These are phyloP conservation scores for Lateolabrax maculatus DNA, from an alignment of 2,797 vertebrate species.

Conservation along the genomic window DNA sequence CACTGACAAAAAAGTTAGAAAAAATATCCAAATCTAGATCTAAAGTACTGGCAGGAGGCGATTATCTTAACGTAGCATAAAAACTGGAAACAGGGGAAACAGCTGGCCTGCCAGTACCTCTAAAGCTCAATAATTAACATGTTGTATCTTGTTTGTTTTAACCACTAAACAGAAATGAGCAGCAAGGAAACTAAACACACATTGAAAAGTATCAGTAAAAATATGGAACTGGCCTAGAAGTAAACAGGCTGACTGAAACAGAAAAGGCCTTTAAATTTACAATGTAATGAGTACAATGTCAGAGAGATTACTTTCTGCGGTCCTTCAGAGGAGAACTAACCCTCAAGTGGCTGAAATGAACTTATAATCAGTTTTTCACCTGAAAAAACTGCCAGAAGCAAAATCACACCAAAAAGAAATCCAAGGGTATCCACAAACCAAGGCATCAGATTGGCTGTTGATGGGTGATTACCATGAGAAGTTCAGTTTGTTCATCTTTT, in stretches of 20 bases:
- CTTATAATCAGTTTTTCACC: neutral
- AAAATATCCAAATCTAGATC: neutral
- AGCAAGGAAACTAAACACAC: neutral
- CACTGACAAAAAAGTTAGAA: neutral
- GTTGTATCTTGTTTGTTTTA: neutral
- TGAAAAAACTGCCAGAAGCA: neutral
- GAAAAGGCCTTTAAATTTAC: neutral
- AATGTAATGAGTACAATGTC: neutral
- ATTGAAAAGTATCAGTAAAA: neutral
- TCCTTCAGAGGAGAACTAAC: neutral
- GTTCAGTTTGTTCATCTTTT: neutral
- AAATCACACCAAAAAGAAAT: neutral
- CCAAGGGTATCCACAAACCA: no score
- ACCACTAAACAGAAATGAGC: neutral
- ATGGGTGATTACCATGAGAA: neutral
- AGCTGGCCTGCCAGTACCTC: neutral
- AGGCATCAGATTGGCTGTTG: neutral
- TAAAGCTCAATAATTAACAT: neutral
- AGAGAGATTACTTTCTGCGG: neutral
- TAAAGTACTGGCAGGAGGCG: neutral
- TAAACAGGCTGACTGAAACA: neutral
- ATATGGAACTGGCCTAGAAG: neutral
- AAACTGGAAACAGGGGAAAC: neutral
- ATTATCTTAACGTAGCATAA: neutral
- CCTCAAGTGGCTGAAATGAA: neutral